Evolutionary conservation across 2,113 vertebrate genomes (phyloP), one percentile per base, ranked within the genome.

Genomic region (Scytalopus superciliaris): DNA sequence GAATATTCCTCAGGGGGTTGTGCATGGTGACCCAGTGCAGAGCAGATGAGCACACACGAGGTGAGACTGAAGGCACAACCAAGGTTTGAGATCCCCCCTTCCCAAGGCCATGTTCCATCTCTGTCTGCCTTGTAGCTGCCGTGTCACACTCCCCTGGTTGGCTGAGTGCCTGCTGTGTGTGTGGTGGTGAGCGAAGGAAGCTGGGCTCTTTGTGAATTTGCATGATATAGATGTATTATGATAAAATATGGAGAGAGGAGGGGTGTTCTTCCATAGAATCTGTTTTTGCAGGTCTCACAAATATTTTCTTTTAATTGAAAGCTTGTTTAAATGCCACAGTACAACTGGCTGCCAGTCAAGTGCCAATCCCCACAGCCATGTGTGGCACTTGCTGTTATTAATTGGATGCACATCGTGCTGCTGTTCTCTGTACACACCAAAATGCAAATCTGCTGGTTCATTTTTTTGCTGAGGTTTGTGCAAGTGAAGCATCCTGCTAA

Each of bases 291-390:
- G 85, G 78, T 84, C 90, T 93, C 91, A 81, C 90, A 93, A 90
- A 88, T 95, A 94, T 75, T 95, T 96, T 88, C 78, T 59, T 95
- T 94, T 90, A 96, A 91, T 96, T 94, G 90, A 87, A 97, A 47
- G 89, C 84, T 90, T 93, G 84, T 94, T 96, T 91, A 97, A 96
- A 96, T 96, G 93, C 89, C 93, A 95, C 45, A 33, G 87, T 69
- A 80, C 72, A 86, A 69, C 70, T 86, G 76, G 63, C 94, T 95
- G 96, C 95, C 96, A 95, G 90, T 97, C 97, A 94, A 87, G 57
- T 60, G 97, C 94, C 96, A 96, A 3, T 97, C 96, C 83, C 84
- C 44, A 44, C 80, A 37, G 86, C 84, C 39, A 39, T 5, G 85
- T 49, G 14, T 94, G 96, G 93, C 95, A 90, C 91, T 81, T 78